Evolutionary conservation across 2,797 vertebrate species (phyloP).

Genomic region (Muscicapa striata): DNA sequence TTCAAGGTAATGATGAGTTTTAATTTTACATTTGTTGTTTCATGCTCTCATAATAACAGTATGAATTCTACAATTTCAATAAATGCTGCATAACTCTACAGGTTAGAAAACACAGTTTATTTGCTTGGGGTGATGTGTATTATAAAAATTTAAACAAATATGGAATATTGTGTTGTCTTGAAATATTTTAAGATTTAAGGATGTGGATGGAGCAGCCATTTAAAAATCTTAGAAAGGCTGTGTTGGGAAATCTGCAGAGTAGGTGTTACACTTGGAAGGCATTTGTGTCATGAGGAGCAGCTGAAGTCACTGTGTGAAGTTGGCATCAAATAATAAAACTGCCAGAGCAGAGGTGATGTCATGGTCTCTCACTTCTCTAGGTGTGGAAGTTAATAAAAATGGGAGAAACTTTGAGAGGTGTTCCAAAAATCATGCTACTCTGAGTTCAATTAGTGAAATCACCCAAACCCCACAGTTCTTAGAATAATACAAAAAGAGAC

Average conservation of each 20-base stretch:
- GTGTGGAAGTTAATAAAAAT: slow-evolving; percentile 23
- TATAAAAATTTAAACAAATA: not conserved
- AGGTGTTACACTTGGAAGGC: not conserved
- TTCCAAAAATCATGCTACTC: not conserved
- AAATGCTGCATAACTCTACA: not conserved
- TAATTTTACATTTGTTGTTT: slow-evolving; percentile 9
- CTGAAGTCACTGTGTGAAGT: not conserved
- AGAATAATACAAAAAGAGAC: not conserved
- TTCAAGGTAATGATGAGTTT: not conserved
- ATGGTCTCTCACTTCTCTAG: not conserved
- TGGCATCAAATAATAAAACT: not conserved
- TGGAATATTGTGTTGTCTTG: not conserved
- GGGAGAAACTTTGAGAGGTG: not conserved
- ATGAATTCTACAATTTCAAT: not conserved
- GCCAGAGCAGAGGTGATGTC: not conserved
- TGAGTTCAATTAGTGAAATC: slow-evolving; percentile 1
- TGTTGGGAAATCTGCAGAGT: not conserved
- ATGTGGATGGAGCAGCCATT: not conserved
- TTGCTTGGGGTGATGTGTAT: not conserved
- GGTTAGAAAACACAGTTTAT: not conserved
- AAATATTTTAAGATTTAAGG: not conserved
- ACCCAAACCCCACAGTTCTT: not conserved
- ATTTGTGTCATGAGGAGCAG: not conserved
- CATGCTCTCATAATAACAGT: not conserved
- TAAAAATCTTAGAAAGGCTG: not conserved